phyloP scores from a whole-genome alignment of 2,888 invertebrate species.

The Endotricha flammealis region DNA sequence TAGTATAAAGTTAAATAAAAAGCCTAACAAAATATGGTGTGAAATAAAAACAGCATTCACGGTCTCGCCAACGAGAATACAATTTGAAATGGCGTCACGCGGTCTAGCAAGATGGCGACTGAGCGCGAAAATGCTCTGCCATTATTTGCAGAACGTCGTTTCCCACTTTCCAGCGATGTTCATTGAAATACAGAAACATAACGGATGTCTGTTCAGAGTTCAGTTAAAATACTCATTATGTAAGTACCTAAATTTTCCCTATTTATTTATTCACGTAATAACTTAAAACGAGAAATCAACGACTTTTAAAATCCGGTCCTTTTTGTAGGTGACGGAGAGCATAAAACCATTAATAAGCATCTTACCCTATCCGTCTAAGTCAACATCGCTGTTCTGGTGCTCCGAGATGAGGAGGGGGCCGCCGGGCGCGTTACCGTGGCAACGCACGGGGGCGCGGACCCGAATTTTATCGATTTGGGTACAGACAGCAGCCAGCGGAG shows the following conservation, averaged over 20 bases:
- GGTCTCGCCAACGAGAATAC: slow-evolving; percentile 38
- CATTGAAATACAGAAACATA: slow-evolving; percentile 25
- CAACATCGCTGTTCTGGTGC: slow-evolving; percentile 74
- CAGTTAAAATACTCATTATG: too few relatives aligned
- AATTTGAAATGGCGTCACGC: slow-evolving; percentile 73
- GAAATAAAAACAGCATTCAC: slow-evolving; percentile 36
- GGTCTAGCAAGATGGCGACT: slow-evolving; percentile 71
- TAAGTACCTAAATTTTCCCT: too few relatives aligned
- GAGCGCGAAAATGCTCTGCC: slow-evolving; percentile 44
- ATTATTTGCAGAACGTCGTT: slow-evolving; percentile 48
- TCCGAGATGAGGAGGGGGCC: slow-evolving; percentile 43
- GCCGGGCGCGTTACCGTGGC: slow-evolving; percentile 59
- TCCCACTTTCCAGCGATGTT: slow-evolving; percentile 36
- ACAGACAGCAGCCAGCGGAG: slow-evolving; percentile 72
- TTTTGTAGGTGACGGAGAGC: slow-evolving; percentile 45
- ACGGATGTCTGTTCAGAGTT: slow-evolving; percentile 20
- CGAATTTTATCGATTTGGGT: slow-evolving; percentile 77
- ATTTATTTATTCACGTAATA: too few relatives aligned
- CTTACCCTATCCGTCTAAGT: slow-evolving; percentile 78
- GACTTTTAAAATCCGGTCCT: slow-evolving; percentile 26
- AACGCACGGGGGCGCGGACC: slow-evolving; percentile 72
- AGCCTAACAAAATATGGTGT: slow-evolving; percentile 21
- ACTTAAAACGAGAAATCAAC: slow-evolving; percentile 20
- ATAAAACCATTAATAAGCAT: slow-evolving; percentile 78
- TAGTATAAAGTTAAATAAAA: too few relatives aligned